Evolutionary conservation across 2,113 vertebrate genomes (phyloP).

Genomic region (Cyprinus carpio): DNA sequence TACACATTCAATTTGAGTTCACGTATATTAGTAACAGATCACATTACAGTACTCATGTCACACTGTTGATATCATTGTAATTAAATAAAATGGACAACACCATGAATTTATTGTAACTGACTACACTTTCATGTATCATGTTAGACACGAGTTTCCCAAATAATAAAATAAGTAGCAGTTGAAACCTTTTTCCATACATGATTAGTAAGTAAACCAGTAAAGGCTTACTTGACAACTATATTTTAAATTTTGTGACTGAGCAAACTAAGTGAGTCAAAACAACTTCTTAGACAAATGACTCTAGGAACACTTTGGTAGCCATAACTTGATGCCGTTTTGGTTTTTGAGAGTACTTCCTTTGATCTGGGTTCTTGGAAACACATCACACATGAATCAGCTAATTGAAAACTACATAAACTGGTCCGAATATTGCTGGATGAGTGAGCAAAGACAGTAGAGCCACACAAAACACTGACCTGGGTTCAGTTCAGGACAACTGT

Average conservation of each 20-base stretch:
- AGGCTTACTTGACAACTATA: background rate
- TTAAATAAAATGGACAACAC: background rate
- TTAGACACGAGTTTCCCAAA: background rate
- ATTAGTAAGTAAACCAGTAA: background rate
- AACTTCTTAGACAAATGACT: background rate
- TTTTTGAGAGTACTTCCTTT: background rate
- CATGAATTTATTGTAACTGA: background rate
- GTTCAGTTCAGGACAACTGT: constrained; percentile 48
- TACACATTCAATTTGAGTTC: background rate
- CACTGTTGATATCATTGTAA: background rate
- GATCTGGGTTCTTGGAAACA: constrained; percentile 11
- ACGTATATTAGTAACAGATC: too few relatives aligned
- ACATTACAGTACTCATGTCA: background rate
- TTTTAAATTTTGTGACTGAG: background rate
- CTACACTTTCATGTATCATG: background rate
- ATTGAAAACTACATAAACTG: constrained; percentile 29
- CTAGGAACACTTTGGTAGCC: background rate
- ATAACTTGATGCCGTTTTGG: constrained; percentile 25
- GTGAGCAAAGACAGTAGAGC: constrained; percentile 6
- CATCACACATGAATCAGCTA: background rate
- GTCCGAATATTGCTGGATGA: background rate
- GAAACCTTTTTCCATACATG: background rate
- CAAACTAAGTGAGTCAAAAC: too few relatives aligned
- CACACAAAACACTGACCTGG: background rate
- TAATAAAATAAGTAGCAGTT: background rate